A percentile compares a stretch with the other conserved stretches of the same genome.
Evolutionary conservation across 2,113 vertebrate species (phyloP).

Genomic region (Uria lomvia): DNA sequence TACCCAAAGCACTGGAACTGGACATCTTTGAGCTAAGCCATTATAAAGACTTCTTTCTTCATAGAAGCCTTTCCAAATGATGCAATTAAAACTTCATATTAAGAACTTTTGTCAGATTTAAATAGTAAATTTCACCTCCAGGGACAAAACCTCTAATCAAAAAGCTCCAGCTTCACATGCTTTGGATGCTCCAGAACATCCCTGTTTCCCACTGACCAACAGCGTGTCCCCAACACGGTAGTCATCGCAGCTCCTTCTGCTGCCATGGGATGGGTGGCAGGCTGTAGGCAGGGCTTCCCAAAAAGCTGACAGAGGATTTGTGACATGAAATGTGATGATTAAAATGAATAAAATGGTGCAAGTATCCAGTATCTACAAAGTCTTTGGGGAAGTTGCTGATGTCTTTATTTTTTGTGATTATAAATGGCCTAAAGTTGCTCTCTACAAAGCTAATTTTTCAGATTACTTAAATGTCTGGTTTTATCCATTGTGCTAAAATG

Average conservation of each 20-base stretch:
- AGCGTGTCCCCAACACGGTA: fast-evolving
- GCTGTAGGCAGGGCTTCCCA: not conserved
- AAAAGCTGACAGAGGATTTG: not conserved
- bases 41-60: not conserved
- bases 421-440: not conserved
- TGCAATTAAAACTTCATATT: not conserved
- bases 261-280: fast-evolving
- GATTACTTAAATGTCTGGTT: not conserved
- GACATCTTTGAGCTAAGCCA: not conserved
- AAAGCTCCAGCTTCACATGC: not conserved
- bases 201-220: fast-evolving
- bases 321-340: not conserved
- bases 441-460: not conserved
- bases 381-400: not conserved
- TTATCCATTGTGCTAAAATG: not conserved
- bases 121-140: not conserved
- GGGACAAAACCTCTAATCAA: not conserved
- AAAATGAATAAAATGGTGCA: not conserved
- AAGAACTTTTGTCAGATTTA: not conserved
- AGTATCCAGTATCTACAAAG: not conserved
- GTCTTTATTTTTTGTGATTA: not conserved
- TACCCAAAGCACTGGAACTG: not conserved
- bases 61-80: not conserved
- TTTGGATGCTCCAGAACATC: not conserved
- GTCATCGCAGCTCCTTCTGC: not conserved